A percentile compares a stretch with the other conserved stretches of the same genome.
Evolutionary conservation across 1,140 invertebrate genomes (phyloP).

Genomic region (Hormaphis cornu): DNA sequence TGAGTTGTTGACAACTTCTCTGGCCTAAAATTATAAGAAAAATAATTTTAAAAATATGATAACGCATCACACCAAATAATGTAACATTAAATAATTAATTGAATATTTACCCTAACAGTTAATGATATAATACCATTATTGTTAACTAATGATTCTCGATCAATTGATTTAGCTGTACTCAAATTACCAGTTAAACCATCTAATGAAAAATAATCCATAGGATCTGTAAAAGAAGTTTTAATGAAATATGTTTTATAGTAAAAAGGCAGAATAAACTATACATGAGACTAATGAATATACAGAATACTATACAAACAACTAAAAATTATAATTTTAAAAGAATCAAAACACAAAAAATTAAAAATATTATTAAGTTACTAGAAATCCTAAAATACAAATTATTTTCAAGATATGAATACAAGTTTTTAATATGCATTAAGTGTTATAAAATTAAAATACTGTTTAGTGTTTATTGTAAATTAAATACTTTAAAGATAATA

Average conservation of each 20-base stretch:
- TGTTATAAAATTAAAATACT: too few species aligned
- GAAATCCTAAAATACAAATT: too few species aligned
- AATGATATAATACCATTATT: conserved; percentile 68
- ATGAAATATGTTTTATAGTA: background rate
- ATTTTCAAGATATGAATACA: too few species aligned
- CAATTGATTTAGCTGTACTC: conserved; percentile 69
- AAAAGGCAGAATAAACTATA: too few species aligned
- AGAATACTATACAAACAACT: too few species aligned
- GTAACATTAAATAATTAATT: background rate
- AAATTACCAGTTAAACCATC: conserved; percentile 68
- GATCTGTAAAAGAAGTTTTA: conserved; percentile 51
- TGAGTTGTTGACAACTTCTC: conserved; percentile 62
- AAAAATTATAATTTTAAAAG: too few species aligned
- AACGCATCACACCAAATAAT: background rate
- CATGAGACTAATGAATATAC: too few species aligned
- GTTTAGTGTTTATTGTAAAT: too few species aligned
- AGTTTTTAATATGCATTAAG: too few species aligned
- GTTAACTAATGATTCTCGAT: conserved; percentile 69
- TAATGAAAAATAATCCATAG: conserved; percentile 73
- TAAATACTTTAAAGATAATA: too few species aligned
- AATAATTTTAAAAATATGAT: background rate
- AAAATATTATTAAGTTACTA: too few species aligned
- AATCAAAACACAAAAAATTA: too few species aligned
- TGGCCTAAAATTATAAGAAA: conserved; percentile 48
- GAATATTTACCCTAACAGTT: conserved; percentile 52